Conservation (phyloP, 2,797 vertebrate genomes). For the Pelochelys cantorii region DNA sequence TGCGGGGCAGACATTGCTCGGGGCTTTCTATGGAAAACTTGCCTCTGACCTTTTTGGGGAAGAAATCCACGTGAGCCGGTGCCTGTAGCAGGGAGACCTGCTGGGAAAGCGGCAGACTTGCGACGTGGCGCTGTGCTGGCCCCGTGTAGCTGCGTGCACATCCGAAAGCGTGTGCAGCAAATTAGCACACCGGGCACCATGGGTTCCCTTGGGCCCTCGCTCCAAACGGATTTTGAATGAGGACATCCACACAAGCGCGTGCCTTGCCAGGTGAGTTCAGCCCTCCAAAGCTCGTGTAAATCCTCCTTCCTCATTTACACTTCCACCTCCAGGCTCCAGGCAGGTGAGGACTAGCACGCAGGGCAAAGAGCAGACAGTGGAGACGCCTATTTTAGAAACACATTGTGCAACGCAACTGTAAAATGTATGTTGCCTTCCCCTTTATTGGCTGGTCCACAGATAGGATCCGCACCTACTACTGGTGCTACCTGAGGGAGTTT, state of each 20-base stretch:
- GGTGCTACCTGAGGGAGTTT: not conserved
- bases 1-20: not conserved
- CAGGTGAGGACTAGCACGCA: not conserved
- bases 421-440: slow-evolving; percentile 14
- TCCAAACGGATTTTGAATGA: slow-evolving; percentile 14
- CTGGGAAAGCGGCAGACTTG: no score
- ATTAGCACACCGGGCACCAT: not conserved
- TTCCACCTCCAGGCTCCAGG: slow-evolving; percentile 19
- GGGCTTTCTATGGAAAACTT: not conserved
- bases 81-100: not conserved
- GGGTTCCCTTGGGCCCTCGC: not conserved
- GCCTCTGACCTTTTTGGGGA: not conserved
- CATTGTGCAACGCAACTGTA: not conserved
- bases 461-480: not conserved
- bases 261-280: not conserved
- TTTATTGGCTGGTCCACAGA: not conserved
- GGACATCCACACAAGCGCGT: not conserved
- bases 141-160: not conserved
- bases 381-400: not conserved
- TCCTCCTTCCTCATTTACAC: not conserved
- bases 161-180: not conserved
- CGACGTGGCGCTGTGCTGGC: not conserved
- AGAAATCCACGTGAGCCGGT: not conserved
- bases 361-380: not conserved
- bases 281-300: not conserved